Percentiles rank a stretch among this genome's conserved stretches.
These are phyloP conservation scores for Aphodius sticticus DNA, from an alignment of 2,888 invertebrate species.

Conservation along the genomic window DNA sequence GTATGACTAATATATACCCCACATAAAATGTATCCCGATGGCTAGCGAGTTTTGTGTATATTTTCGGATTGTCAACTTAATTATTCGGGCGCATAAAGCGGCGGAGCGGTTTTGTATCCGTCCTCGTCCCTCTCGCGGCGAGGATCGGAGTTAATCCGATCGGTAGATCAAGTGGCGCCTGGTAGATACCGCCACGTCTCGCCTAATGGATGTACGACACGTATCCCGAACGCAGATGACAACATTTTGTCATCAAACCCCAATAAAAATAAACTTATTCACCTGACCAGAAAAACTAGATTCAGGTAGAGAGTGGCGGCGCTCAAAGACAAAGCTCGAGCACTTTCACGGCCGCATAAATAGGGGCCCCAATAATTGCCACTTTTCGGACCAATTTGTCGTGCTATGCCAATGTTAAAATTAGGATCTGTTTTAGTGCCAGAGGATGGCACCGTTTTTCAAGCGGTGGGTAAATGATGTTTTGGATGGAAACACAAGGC, in stretches of 20 bases:
- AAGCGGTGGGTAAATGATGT: not conserved
- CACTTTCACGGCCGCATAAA: not conserved
- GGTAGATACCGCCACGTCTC: constrained; percentile 51
- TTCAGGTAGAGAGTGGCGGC: constrained; percentile 21
- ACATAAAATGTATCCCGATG: not conserved
- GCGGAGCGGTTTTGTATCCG: constrained; percentile 28
- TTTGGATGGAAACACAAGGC: not conserved
- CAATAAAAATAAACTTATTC: constrained; percentile 58
- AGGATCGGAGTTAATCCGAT: constrained; percentile 34
- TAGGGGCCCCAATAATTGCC: not conserved
- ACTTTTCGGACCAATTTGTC: not conserved
- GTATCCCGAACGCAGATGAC: constrained; percentile 58
- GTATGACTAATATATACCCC: not conserved
- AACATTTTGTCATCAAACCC: constrained; percentile 60
- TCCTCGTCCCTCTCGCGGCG: constrained; percentile 18
- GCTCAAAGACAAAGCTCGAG: not conserved
- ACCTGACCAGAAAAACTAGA: constrained; percentile 25
- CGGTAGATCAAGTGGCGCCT: constrained; percentile 43
- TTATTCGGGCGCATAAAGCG: constrained; percentile 4
- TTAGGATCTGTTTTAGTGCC: constrained; percentile 4
- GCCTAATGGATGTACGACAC: constrained; percentile 57
- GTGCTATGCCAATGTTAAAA: not conserved
- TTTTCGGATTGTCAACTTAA: constrained; percentile 4
- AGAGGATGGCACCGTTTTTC: not conserved
- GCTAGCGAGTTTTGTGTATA: not conserved